A percentile compares a stretch with the other conserved stretches of the same genome.
phyloP scores from a whole-genome alignment of 1,140 invertebrate genomes.

The Drosophila orena region DNA sequence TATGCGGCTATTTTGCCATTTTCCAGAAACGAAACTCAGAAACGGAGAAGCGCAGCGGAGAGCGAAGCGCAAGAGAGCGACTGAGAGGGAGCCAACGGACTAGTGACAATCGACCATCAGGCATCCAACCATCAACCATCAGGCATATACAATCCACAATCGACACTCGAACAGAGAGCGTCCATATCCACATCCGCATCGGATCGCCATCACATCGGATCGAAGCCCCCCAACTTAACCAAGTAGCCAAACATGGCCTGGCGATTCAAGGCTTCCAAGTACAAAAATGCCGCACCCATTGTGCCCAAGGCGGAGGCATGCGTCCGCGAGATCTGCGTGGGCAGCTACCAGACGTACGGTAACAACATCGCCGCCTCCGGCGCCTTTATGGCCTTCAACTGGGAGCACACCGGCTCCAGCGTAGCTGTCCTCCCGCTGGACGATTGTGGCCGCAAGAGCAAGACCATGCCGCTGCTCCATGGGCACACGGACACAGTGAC shows the following conservation, averaged over 20 bases:
- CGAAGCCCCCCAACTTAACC: not conserved
- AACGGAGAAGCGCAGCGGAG: not conserved
- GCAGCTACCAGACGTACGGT: constrained; percentile 96
- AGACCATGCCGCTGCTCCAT: constrained; percentile 93
- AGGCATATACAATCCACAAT: constrained; percentile 18
- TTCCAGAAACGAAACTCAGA: constrained; percentile 30
- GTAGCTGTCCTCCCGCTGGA: constrained; percentile 94
- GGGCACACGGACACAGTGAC: constrained; percentile 95
- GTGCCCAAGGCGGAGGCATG: constrained; percentile 96
- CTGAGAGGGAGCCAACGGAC: constrained; percentile 10
- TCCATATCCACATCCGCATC: constrained; percentile 8
- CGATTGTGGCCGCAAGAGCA: constrained; percentile 94
- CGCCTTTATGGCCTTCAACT: constrained; percentile 96
- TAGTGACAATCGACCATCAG: constrained; percentile 9
- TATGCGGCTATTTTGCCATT: constrained; percentile 27
- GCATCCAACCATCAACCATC: not conserved
- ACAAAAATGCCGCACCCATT: constrained; percentile 97
- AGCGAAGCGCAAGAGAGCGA: constrained; percentile 13
- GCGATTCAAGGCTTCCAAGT: constrained; percentile 98
- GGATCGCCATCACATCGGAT: constrained; percentile 13
- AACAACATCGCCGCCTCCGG: constrained; percentile 97
- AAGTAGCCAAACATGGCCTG: constrained; percentile 89
- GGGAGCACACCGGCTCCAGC: constrained; percentile 94
- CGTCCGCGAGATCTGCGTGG: constrained; percentile 94
- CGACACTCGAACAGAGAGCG: constrained; percentile 29